Base-by-base conservation (phyloP, 1,140 invertebrate genomes). In the Zaprionus kolodkinae region DNA sequence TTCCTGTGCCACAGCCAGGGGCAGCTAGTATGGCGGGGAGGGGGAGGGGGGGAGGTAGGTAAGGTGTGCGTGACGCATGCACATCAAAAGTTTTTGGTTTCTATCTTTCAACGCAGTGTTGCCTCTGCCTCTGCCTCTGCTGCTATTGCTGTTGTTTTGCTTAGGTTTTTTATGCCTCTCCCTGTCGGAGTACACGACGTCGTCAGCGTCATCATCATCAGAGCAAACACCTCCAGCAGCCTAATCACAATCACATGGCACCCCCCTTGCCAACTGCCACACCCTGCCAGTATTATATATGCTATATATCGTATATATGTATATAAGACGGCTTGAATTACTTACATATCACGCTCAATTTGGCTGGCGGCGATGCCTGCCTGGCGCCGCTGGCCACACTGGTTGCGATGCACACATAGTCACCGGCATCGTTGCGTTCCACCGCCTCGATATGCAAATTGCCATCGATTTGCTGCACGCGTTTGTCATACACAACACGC, bases 311-410 rank as follows among this genome's bases (percentile, higher is more conserved):
- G n/a, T n/a, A 3, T 40, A 27, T 25, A 59, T 50, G 15, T 48
- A 30, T 30, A 30, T 30, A 3, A 48, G 17, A 12, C 12, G 38
- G 1, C 25, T 11, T 33, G 13, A 43, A 40, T 36, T 88, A 92
- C 91, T 92, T 80, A 92, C 91, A 91, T 77, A 91, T 92, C 48
- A 92, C 79, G 68, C 77, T 91, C 69, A 92, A 76, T 65, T 82
- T 81, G 35, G 91, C 91, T 40, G 91, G 78, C 3, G 91, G 91
- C 55, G 91, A 92, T 35, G 91, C 91, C 77, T 91, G 84, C 57
- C 91, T 80, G 69, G 91, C 91, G 63, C 91, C 91, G 70, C 87
- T 92, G 76, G 84, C 69, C 65, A 76, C 69, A 70, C 78, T 92
- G 60, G 87, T 91, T 33, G 91, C 91, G 57, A 92, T 91, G 72